A percentile compares a stretch with the other conserved stretches of the same genome.
These are phyloP conservation scores for Litocranius walleri DNA, from an alignment of 2,113 vertebrate genomes.

Conservation along the genomic window DNA sequence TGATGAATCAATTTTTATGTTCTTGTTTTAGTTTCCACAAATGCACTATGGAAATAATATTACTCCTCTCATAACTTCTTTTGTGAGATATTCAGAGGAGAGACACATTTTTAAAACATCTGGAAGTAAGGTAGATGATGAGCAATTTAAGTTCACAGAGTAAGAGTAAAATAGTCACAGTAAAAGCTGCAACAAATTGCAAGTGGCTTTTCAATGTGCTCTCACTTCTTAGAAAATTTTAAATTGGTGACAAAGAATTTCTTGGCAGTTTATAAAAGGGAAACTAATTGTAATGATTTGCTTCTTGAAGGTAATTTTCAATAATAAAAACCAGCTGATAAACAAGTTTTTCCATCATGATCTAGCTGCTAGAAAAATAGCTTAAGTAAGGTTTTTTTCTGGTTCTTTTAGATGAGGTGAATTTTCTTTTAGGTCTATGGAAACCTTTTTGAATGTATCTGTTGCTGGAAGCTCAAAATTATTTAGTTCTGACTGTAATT, in stretches of 20 bases:
- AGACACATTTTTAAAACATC: neutral
- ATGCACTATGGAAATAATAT: neutral
- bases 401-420: slow-evolving; percentile 44
- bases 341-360: slow-evolving; percentile 6
- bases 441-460: slow-evolving; percentile 64
- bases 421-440: slow-evolving; percentile 62
- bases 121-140: neutral
- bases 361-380: slow-evolving; percentile 36
- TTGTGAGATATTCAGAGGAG: neutral
- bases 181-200: neutral
- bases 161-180: neutral
- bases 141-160: neutral
- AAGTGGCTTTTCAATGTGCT: neutral
- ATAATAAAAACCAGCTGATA: slow-evolving; percentile 35
- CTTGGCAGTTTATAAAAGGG: slow-evolving; percentile 31
- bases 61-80: neutral
- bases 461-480: slow-evolving; percentile 65
- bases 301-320: neutral
- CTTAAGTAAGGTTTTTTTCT: slow-evolving; percentile 20
- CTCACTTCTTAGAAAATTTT: slow-evolving; percentile 10
- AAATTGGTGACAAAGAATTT: slow-evolving; percentile 26
- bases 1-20: neutral
- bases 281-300: slow-evolving; percentile 36
- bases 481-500: slow-evolving; percentile 76
- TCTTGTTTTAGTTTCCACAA: neutral